A percentile compares a stretch with the other conserved stretches of the same genome.
phyloP scores from a whole-genome alignment of 2,797 vertebrate genomes.

The Babyrousa celebensis region DNA sequence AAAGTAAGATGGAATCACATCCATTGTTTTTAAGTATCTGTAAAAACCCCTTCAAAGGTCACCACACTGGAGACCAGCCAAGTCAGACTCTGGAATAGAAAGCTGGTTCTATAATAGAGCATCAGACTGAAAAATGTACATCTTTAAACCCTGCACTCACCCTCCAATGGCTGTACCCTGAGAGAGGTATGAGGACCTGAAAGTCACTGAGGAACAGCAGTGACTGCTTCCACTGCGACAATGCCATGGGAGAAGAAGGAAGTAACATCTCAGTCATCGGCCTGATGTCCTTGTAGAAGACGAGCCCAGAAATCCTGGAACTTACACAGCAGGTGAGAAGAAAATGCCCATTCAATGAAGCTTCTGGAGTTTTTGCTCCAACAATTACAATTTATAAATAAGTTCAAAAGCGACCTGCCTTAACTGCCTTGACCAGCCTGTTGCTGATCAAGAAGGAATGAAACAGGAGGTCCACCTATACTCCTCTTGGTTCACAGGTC shows the following conservation, averaged over 20 bases:
- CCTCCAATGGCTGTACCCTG: neutral
- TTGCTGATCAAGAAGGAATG: neutral
- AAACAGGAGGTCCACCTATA: neutral
- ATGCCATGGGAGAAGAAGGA: neutral
- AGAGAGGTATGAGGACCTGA: neutral
- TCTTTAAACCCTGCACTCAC: neutral
- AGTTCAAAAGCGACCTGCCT: neutral
- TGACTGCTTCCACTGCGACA: neutral
- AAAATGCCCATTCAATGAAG: neutral
- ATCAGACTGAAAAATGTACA: neutral
- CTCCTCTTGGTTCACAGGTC: neutral
- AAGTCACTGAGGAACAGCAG: neutral
- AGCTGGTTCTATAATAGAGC: neutral
- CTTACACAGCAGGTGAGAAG: neutral
- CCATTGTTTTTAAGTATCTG: neutral
- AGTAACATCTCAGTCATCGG: neutral
- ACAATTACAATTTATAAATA: neutral
- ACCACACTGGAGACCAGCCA: neutral
- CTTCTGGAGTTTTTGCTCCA: neutral
- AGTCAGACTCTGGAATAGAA: neutral
- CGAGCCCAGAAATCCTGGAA: neutral
- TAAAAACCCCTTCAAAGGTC: neutral
- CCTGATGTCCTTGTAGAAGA: neutral
- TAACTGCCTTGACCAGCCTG: neutral
- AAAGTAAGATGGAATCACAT: neutral